Percentiles rank a stretch among this genome's conserved stretches.
Evolutionary conservation across 2,113 vertebrate genomes (phyloP).

Genomic region (Ahaetulla prasina): DNA sequence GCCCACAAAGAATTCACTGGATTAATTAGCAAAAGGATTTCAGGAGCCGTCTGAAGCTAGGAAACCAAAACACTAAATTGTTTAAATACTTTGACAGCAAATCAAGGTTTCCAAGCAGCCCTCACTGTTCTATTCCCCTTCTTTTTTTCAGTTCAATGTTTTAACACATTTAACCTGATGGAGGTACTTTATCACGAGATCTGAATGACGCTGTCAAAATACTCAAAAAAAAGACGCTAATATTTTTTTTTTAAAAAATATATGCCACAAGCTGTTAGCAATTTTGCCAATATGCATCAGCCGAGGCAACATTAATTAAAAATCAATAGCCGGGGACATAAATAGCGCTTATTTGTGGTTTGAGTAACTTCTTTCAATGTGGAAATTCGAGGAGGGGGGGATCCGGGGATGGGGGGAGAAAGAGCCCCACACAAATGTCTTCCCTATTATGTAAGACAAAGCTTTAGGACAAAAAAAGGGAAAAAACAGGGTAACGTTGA

Average conservation of each 20-base stretch:
- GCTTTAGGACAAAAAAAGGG: slow-evolving; percentile 57
- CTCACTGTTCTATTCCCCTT: slow-evolving; percentile 68
- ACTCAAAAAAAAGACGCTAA: slow-evolving; percentile 68
- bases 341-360: slow-evolving; percentile 71
- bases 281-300: slow-evolving; percentile 71
- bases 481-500: slow-evolving; percentile 8
- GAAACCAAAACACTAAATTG: slow-evolving; percentile 85
- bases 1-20: slow-evolving; percentile 83
- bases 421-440: slow-evolving; percentile 55
- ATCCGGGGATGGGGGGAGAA: neutral
- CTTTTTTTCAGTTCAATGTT: slow-evolving; percentile 62
- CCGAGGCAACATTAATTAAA: slow-evolving; percentile 79
- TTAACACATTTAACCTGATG: slow-evolving; percentile 80
- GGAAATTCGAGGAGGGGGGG: neutral
- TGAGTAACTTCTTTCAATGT: slow-evolving; percentile 61
- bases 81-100: slow-evolving; percentile 85
- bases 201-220: slow-evolving; percentile 80
- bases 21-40: slow-evolving; percentile 85
- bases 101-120: slow-evolving; percentile 83
- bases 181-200: slow-evolving; percentile 75
- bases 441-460: slow-evolving; percentile 69
- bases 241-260: slow-evolving; percentile 53
- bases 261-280: slow-evolving; percentile 81
- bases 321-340: slow-evolving; percentile 75
- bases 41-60: slow-evolving; percentile 79